phyloP scores from a whole-genome alignment of 1,140 invertebrate genomes.

The Lasaia peninsularis region DNA sequence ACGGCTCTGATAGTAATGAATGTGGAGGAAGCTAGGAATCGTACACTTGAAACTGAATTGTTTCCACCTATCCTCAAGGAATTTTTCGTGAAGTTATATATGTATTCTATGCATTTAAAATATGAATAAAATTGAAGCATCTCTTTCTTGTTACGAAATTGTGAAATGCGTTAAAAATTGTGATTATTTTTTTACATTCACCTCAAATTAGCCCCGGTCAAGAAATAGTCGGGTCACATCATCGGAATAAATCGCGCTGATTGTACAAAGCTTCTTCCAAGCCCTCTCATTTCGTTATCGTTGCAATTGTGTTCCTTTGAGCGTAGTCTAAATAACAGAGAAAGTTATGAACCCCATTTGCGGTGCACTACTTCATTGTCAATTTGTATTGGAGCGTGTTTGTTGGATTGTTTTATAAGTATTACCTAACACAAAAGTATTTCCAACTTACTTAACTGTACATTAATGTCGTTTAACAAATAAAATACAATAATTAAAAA shows the following conservation, averaged over 20 bases:
- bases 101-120: too few species aligned
- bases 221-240: slow-evolving; percentile 8
- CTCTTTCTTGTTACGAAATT: too few species aligned
- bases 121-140: too few species aligned
- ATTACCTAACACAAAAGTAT: background rate
- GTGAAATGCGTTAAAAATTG: background rate
- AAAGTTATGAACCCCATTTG: slow-evolving; percentile 17
- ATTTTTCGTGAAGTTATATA: too few species aligned
- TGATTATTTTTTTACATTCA: slow-evolving; percentile 2
- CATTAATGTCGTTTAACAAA: too few species aligned
- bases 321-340: slow-evolving; percentile 42
- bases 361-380: slow-evolving; percentile 5
- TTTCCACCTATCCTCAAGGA: too few species aligned
- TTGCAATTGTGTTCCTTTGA: slow-evolving; percentile 45
- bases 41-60: too few species aligned
- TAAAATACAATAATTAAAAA: too few species aligned
- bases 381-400: slow-evolving; percentile 15
- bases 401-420: slow-evolving; percentile 1
- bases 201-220: slow-evolving; percentile 8
- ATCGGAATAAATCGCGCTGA: slow-evolving; percentile 44
- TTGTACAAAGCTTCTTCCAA: slow-evolving; percentile 49
- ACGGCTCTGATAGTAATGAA: too few species aligned
- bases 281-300: slow-evolving; percentile 45
- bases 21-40: too few species aligned
- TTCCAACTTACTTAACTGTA: too few species aligned